phyloP scores from a whole-genome alignment of 1,140 invertebrate species.

The Coptotermes formosanus region DNA sequence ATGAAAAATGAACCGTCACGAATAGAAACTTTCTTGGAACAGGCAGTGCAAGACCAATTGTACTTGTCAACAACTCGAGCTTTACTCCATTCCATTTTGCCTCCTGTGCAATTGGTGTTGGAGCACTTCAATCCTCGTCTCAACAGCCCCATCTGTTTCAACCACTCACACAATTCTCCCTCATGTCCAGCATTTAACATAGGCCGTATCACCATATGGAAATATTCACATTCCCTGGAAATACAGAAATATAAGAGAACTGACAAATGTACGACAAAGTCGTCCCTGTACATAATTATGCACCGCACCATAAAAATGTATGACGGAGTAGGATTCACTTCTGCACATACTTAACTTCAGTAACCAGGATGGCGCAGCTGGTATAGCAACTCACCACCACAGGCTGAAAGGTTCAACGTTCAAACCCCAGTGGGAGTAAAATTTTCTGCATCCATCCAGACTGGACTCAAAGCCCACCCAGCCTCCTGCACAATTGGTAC shows the following conservation, averaged over 20 bases:
- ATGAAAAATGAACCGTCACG: constrained; percentile 52
- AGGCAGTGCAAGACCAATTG: constrained; percentile 49
- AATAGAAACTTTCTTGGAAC: constrained; percentile 48
- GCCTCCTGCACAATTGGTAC: too few relatives aligned
- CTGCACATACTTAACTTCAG: too few relatives aligned
- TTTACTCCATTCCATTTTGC: constrained; percentile 46
- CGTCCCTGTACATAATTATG: too few relatives aligned
- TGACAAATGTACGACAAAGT: background rate
- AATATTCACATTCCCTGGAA: constrained; percentile 45
- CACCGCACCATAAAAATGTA: too few relatives aligned
- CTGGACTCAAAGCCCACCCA: too few relatives aligned
- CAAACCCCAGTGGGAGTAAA: too few relatives aligned
- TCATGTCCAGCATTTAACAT: constrained; percentile 53
- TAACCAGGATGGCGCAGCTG: too few relatives aligned
- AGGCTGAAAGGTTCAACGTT: too few relatives aligned
- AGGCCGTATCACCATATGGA: constrained; percentile 49
- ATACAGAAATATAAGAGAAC: background rate
- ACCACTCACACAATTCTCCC: constrained; percentile 51
- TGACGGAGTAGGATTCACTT: too few relatives aligned
- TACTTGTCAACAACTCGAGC: constrained; percentile 53
- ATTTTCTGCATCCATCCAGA: too few relatives aligned
- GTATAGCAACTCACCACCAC: too few relatives aligned
- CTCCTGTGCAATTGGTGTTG: constrained; percentile 44
- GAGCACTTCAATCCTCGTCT: constrained; percentile 45
- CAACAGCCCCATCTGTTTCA: constrained; percentile 51